Base-by-base conservation (phyloP, 2,797 vertebrate genomes). In the Eurystomus glaucurus region DNA sequence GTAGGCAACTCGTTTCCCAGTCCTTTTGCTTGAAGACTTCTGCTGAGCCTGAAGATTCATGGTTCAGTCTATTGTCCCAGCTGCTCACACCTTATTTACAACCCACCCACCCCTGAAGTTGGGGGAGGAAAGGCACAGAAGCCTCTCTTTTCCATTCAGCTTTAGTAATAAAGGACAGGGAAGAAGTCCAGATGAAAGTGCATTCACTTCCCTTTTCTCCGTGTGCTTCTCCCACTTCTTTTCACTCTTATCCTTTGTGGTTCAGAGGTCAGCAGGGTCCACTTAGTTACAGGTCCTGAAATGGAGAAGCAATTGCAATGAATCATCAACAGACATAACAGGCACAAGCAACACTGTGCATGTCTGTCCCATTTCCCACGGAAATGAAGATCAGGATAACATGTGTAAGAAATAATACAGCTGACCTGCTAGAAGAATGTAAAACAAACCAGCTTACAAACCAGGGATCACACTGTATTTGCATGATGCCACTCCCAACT, bases 21-120 rank as follows among this genome's bases (percentile, higher is more conserved):
- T 98, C 97, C 99, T 98, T 98, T 99, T 99, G 97, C 97, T 98
- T 97, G 98, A 99, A 96, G 98, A 97, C 98, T 99, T 99, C 96
- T 99, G 99, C 97, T 99, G 99, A 97, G 99, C 98, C 93, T 99
- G 99, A 96, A 99, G 98, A 97, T 99, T 99, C 99, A 99, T 99
- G 98, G 98, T 99, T 98, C 88, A 95, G 92, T 62, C 54, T 97
- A 5, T 83, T 92, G 69, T 87, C 54, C 55, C 45, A 78, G 55
- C 18, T 11, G 60, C 55, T 29, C 17, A 37, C 29, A 79, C 68
- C 0, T 61, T 88, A 57, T 92, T 87, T 93, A 97, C 90, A 96
- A 80, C 79, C 95, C 96, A 82, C 93, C 97, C 97, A 97, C 96
- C 86, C 87, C 85, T 62, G 77, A 87, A 77, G 75, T 0, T 91